phyloP scores from a whole-genome alignment of 1,140 invertebrate species.

The Bombus haemorrhoidalis region DNA sequence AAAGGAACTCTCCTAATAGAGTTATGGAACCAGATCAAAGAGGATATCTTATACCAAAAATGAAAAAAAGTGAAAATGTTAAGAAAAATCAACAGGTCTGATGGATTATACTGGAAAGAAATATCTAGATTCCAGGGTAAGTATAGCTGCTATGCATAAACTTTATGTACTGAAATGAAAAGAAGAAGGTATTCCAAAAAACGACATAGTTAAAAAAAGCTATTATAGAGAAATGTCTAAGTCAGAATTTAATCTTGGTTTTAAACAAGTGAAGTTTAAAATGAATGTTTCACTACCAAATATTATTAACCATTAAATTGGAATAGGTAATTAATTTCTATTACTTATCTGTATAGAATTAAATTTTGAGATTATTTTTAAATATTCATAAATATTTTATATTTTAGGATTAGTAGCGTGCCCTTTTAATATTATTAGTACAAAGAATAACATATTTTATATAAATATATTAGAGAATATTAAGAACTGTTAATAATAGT shows the following conservation, averaged over 20 bases:
- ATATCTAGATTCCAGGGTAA: conserved; percentile 64
- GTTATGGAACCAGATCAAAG: conserved; percentile 61
- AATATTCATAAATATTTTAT: not conserved
- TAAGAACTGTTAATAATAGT: not conserved
- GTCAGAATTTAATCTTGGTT: conserved; percentile 69
- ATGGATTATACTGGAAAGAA: conserved; percentile 52
- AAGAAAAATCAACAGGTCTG: conserved; percentile 54
- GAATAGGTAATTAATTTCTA: conserved; percentile 1
- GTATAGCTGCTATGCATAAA: conserved; percentile 68
- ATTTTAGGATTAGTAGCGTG: not conserved
- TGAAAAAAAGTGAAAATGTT: conserved; percentile 67
- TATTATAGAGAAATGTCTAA: conserved; percentile 73
- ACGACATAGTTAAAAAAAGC: conserved; percentile 68
- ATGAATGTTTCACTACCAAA: not conserved
- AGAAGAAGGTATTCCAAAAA: conserved; percentile 58
- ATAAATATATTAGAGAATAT: not conserved
- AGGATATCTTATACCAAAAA: conserved; percentile 60
- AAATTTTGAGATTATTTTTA: not conserved
- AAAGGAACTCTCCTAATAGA: conserved; percentile 61
- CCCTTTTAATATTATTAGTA: no score
- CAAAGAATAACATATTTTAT: not conserved
- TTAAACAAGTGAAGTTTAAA: conserved; percentile 51
- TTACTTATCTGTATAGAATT: not conserved
- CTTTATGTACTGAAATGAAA: conserved; percentile 65
- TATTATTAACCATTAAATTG: conserved; percentile 14